Base-by-base conservation (phyloP, 2,797 vertebrate genomes). In the Lacerta agilis region DNA sequence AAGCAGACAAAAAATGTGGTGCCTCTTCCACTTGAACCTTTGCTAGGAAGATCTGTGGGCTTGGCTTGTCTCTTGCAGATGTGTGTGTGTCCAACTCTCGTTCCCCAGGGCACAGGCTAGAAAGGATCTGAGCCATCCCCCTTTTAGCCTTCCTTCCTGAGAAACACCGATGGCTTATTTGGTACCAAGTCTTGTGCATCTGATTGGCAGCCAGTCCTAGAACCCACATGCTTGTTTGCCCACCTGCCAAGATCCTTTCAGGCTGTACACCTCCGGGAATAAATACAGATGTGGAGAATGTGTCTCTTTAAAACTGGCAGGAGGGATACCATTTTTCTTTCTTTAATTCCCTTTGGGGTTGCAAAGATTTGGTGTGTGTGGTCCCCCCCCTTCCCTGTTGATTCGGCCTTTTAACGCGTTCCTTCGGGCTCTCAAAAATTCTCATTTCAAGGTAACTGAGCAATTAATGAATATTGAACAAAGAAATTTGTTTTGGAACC, bases 381-480 rank as follows among this genome's bases (percentile, higher is more conserved):
- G 29, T 15, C 18, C 38, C 49, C 49, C 15, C 49, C 49, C 49
- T 55, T 15, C 49, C 49, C 49, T 55, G 9, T 69, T 82, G 36
- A 36, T 27, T 66, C 41, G 23, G n/a, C 80, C 66, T 80, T 43
- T 72, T 86, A 41, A 45, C 20, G 38, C 25, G 10, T 72, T 64
- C 80, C 85, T 86, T 36, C 6, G n/a, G 55, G 66, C 69, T 71
- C 80, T 73, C 41, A 29, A 79, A 77, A 55, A 66, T 73, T 87
- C 76, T 75, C 69, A 55, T 80, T 90, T 80, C 85, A 84, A 84
- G 85, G 82, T 82, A 67, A 84, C 69, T 76, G 85, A 90, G 82
- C 89, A 43, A 0, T 45, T 73, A 58, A 9, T 0, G 0, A n/a
- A 27, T 75, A 66, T 5, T 27, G 86, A 88, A 27, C 7, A 17